Base-by-base conservation (phyloP, 2,797 vertebrate species). In the Trachops cirrhosus region DNA sequence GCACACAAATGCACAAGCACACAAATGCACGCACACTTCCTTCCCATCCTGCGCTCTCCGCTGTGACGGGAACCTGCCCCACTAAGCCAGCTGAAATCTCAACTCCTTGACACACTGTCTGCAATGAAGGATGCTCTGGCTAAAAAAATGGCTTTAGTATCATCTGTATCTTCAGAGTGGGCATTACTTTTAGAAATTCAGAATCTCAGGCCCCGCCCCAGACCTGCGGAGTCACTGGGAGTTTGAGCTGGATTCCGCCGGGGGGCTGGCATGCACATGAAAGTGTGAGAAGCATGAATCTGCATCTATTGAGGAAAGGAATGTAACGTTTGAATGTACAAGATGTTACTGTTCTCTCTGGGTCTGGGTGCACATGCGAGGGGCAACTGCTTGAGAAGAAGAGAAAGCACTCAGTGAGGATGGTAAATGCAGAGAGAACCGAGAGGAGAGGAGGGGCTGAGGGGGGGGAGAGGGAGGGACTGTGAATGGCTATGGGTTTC, bases 61-160 rank as follows among this genome's bases (percentile, higher is more conserved):
- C 24, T 32, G 2, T 32, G 21, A 44, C 5, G 15, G 34, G 37
- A 44, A 46, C 4, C 39, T 79, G 50, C 24, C 14, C 59, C 14
- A 18, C 39, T 9, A 80, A 86, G 41, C 21, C 52, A 29, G 6
- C 9, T 54, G 3, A 62, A 41, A 48, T 89, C 68, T 62, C 50
- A 41, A n/a, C 32, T 12, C 71, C 37, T 70, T 16, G 41, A 32
- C 32, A 22, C 8, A 10, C 4, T 15, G 21, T 32, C 29, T 14
- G 71, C 67, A 26, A 46, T 1, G 0, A 24, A 74, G 74, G n/a
- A 39, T 77, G 29, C 46, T 89, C 54, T 54, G 18, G 41, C 71
- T 79, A 92, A 77, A 95, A 95, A 93, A 39, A 57, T 19, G 5
- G 48, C 24, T 52, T 70, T 9, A 52, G 48, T 6, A 12, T 57